phyloP scores from a whole-genome alignment of 2,888 invertebrate genomes.

The Spilosoma lubricipeda region DNA sequence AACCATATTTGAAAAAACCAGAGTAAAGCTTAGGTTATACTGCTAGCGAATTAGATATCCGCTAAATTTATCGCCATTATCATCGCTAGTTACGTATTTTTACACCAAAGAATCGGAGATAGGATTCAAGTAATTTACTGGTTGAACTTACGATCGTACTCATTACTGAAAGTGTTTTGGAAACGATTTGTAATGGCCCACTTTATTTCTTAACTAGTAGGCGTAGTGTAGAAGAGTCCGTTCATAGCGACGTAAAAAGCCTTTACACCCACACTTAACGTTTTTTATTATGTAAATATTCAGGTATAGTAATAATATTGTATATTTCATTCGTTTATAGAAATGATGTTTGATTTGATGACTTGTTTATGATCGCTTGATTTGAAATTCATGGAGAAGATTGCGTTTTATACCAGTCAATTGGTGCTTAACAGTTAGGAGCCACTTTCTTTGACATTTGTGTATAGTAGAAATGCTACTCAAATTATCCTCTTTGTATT shows the following conservation, averaged over 20 bases:
- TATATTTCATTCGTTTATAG: constrained; percentile 42
- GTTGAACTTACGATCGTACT: constrained; percentile 75
- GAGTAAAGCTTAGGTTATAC: not conserved
- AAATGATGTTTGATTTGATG: constrained; percentile 47
- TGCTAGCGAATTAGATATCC: not conserved
- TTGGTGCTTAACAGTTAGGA: constrained; percentile 28
- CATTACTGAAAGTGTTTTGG: constrained; percentile 77
- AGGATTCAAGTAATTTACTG: constrained; percentile 72
- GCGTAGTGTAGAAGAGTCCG: constrained; percentile 39
- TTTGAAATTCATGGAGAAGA: constrained; percentile 45
- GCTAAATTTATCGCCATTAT: not conserved
- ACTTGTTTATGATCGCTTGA: constrained; percentile 43
- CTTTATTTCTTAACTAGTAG: constrained; percentile 59
- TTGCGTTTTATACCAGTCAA: constrained; percentile 40
- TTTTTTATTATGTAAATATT: constrained; percentile 49
- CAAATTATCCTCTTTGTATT: constrained; percentile 21
- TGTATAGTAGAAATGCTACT: constrained; percentile 19
- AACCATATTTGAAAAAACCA: too few relatives aligned
- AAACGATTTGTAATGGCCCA: constrained; percentile 71
- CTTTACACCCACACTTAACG: constrained; percentile 30
- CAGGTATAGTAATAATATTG: constrained; percentile 32
- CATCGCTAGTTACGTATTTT: constrained; percentile 34
- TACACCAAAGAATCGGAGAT: constrained; percentile 57
- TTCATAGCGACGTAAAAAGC: constrained; percentile 44
- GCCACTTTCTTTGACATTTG: constrained; percentile 42